Evolutionary conservation across 2,113 vertebrate genomes (phyloP), one percentile per base, ranked within the genome.

Genomic region (Dicerorhinus sumatrensis): DNA sequence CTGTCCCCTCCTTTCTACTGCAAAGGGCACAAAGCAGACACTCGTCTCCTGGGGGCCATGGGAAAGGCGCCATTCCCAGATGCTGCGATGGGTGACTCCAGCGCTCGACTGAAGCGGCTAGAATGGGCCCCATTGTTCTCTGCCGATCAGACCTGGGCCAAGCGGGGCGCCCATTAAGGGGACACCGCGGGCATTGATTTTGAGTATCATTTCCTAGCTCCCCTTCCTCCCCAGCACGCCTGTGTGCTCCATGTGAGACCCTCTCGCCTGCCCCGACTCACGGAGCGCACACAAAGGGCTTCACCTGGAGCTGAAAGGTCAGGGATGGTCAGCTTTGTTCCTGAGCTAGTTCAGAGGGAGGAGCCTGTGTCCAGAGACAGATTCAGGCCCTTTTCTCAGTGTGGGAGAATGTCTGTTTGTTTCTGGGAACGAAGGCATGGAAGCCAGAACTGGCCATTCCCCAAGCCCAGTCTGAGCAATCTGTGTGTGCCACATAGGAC

Each of bases 91-190:
- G 3, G 2, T 42, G 81, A 63, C 96, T 48, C 6, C 42, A 1
- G 46, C 2, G 1, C 8, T 12, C 48, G 2, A 63, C 56, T 0
- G 21, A 27, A 11, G 72, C 0, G 0, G 25, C 51, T 8, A 98
- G 93, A 97, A 96, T 72, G 77, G 94, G 88, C 39, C 36, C 81
- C 20, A 58, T 97, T 94, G 79, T 97, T 97, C 89, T 91, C n/a
- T 1, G 4, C 67, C 6, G 70, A 36, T 4, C 56, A 14, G 33
- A 51, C 72, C 79, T n/a, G 60, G 72, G 73, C 46, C 76, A 6
- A 65, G 91, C 65, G 21, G 60, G 60, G 65, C 31, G 76, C 54
- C 69, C 1, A 2, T 33, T 11, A 6, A 56, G 27, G 51, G 88
- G 70, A 62, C 76, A 67, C 91, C 1, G 0, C 18, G 0, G 20